Conservation (phyloP, 2,113 vertebrate species). For the Bagarius yarrelli region DNA sequence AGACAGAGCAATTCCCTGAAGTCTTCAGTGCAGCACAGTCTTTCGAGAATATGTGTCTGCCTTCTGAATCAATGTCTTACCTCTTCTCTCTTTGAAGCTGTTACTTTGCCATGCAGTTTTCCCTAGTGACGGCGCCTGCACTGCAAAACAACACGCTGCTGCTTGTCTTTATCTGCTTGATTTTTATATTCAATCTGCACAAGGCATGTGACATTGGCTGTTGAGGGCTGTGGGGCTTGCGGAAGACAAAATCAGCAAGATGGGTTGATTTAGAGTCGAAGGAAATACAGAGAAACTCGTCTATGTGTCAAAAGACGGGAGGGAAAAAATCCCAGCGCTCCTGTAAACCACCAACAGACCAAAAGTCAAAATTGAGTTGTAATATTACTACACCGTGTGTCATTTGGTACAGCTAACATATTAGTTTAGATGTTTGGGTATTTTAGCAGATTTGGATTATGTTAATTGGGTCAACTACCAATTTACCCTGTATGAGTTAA, state of each 20-base stretch:
- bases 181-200: conserved; percentile 46
- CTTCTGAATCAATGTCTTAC: conserved; percentile 49
- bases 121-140: conserved; percentile 27
- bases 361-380: conserved; percentile 11
- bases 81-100: conserved; percentile 58
- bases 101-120: conserved; percentile 52
- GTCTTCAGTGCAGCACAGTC: conserved; percentile 35
- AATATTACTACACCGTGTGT: not conserved
- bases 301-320: conserved; percentile 1
- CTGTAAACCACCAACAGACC: conserved; percentile 20
- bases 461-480: too few species aligned
- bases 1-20: conserved; percentile 48
- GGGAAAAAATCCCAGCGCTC: not conserved
- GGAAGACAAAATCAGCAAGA: conserved; percentile 16
- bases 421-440: not conserved
- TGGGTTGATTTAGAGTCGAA: conserved; percentile 27
- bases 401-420: conserved; percentile 5
- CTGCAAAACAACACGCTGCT: conserved; percentile 14
- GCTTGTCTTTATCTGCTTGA: conserved; percentile 55
- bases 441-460: too few species aligned
- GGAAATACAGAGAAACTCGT: conserved; percentile 29
- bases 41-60: conserved; percentile 35
- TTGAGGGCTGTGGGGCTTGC: conserved; percentile 6
- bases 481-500: too few species aligned
- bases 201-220: conserved; percentile 26